Conservation (phyloP, 2,888 invertebrate genomes). For the Chrysomela aeneicollis region DNA sequence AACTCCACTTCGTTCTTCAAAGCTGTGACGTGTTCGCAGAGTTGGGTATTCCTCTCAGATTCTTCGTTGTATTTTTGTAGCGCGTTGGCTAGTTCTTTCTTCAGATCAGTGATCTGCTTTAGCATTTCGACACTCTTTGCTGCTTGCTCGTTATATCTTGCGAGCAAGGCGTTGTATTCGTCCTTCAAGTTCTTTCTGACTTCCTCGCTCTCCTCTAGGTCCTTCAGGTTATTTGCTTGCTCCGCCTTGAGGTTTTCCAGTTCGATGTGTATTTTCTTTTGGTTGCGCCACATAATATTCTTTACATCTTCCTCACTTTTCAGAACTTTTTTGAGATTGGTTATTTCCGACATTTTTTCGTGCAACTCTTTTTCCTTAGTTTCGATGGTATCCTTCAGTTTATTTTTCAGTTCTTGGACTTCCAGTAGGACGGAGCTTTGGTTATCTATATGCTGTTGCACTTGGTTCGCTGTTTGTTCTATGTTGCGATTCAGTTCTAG, state of each 20-base stretch:
- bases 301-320: slow-evolving; percentile 26
- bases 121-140: slow-evolving; percentile 26
- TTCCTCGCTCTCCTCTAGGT: slow-evolving; percentile 16
- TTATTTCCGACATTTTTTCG: slow-evolving; percentile 31
- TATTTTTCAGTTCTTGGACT: slow-evolving; percentile 31
- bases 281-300: slow-evolving; percentile 31
- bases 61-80: slow-evolving; percentile 19
- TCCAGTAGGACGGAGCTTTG: slow-evolving; percentile 33
- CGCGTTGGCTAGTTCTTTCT: slow-evolving; percentile 20
- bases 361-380: slow-evolving; percentile 32
- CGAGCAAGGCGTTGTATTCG: slow-evolving; percentile 16
- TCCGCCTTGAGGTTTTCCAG: slow-evolving; percentile 9
- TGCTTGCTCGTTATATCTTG: slow-evolving; percentile 31
- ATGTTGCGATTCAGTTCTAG: slow-evolving; percentile 26
- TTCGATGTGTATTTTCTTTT: slow-evolving; percentile 20
- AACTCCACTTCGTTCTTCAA: slow-evolving; percentile 30
- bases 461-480: slow-evolving; percentile 28
- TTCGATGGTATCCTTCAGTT: slow-evolving; percentile 26
- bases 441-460: slow-evolving; percentile 31
- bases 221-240: slow-evolving; percentile 12
- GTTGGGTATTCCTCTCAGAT: slow-evolving; percentile 21
- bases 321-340: slow-evolving; percentile 29
- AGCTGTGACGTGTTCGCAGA: slow-evolving; percentile 23
- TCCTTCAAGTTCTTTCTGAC: slow-evolving; percentile 20
- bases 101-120: slow-evolving; percentile 2